Percentiles rank a stretch among this genome's conserved stretches.
Evolutionary conservation across 2,113 vertebrate genomes (phyloP).

Genomic region (Mungos mungo): DNA sequence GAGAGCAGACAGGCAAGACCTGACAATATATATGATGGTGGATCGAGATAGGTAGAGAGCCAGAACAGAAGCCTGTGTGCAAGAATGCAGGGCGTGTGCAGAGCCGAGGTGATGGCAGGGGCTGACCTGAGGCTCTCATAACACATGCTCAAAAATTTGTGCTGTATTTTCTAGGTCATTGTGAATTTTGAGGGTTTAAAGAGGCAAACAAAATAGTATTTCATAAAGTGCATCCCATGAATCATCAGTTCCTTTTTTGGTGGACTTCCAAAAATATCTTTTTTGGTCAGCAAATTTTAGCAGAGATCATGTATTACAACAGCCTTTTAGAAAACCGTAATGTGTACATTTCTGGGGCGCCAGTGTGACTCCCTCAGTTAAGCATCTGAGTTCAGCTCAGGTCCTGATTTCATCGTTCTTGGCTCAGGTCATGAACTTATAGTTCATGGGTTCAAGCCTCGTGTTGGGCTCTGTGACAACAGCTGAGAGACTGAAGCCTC

Average conservation of each 20-base stretch:
- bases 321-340: neutral
- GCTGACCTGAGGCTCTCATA: neutral
- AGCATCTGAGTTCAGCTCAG: too few relatives aligned
- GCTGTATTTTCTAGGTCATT: neutral
- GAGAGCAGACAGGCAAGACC: fast-evolving
- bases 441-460: too few relatives aligned
- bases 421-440: too few relatives aligned
- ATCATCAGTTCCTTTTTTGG: neutral
- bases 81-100: neutral
- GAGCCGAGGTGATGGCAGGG: too few relatives aligned
- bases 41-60: neutral
- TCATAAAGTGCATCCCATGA: neutral
- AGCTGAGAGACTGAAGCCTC: too few relatives aligned
- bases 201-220: neutral
- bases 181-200: neutral
- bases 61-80: neutral
- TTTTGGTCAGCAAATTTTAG: neutral
- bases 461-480: too few relatives aligned
- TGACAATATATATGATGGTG: neutral
- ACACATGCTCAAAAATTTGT: neutral
- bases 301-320: neutral
- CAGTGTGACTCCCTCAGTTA: too few relatives aligned
- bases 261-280: neutral
- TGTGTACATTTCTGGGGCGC: neutral
- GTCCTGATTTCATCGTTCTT: too few relatives aligned